Percentiles rank a stretch among this genome's conserved stretches.
These are phyloP conservation scores for Psammodynastes pulverulentus DNA, from an alignment of 2,113 vertebrate species.

Conservation along the genomic window DNA sequence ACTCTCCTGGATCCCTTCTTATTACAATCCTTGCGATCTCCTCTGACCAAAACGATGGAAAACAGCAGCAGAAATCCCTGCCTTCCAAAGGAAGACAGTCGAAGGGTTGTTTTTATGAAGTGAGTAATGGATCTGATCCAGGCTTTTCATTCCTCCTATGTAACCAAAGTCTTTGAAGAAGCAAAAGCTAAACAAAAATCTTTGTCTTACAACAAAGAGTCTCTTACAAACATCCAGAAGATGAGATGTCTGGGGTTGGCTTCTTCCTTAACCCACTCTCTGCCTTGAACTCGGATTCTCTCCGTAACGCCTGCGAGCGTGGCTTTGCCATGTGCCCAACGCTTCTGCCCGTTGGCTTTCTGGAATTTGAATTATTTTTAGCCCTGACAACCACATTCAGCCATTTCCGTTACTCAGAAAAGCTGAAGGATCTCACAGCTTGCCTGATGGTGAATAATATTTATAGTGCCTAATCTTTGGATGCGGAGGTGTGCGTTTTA, in stretches of 20 bases:
- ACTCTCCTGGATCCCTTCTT: background rate
- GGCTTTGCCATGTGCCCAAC: background rate
- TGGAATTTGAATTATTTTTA: constrained; percentile 16
- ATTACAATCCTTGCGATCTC: background rate
- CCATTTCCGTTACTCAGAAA: constrained; percentile 22
- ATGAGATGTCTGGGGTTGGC: background rate
- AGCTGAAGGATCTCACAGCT: background rate
- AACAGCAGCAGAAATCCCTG: background rate
- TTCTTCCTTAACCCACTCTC: background rate
- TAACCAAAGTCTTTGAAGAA: background rate
- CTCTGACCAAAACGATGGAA: background rate
- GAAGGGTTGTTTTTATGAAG: background rate
- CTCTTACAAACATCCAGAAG: background rate
- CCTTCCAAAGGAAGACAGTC: background rate
- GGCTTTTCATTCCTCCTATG: background rate
- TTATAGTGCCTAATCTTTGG: background rate
- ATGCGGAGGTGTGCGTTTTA: background rate
- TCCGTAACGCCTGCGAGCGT: background rate
- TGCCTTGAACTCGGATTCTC: background rate
- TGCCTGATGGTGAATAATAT: constrained; percentile 4
- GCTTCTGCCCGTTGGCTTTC: background rate
- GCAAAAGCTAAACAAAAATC: background rate
- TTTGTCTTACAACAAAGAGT: background rate
- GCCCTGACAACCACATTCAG: constrained; percentile 12
- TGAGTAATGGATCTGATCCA: background rate